phyloP scores from a whole-genome alignment of 2,113 vertebrate genomes.

The Zosterops lateralis region DNA sequence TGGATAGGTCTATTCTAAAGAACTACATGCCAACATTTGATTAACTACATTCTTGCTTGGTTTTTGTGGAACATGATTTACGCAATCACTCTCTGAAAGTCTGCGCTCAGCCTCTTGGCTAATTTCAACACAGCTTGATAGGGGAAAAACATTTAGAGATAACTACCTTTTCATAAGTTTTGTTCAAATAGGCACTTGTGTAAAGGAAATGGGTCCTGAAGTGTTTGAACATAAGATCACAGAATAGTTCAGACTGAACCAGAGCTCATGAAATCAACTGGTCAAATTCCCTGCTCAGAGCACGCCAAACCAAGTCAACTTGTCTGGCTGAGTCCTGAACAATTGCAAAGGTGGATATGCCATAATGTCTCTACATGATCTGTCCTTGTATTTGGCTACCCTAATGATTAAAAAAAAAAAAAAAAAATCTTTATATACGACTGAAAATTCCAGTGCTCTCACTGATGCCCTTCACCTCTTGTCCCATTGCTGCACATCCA shows the following conservation, averaged over 20 bases:
- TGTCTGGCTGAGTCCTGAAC: neutral
- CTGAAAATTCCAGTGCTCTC: neutral
- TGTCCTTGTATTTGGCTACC: neutral
- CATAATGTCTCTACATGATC: neutral
- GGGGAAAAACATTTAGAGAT: neutral
- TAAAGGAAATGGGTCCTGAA: neutral
- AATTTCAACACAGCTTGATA: neutral
- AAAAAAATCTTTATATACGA: neutral
- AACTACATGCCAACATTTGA: neutral
- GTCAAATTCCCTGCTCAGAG: neutral
- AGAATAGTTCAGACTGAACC: neutral
- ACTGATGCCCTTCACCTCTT: neutral
- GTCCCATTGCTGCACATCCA: fast-evolving
- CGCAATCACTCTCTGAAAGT: neutral
- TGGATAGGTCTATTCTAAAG: conserved; percentile 7
- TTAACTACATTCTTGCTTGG: neutral
- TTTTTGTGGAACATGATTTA: neutral
- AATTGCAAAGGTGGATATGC: neutral
- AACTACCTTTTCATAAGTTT: neutral
- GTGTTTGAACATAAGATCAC: neutral
- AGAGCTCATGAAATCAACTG: neutral
- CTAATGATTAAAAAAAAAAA: neutral
- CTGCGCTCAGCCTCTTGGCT: neutral
- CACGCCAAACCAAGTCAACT: neutral
- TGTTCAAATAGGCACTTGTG: neutral